Conservation (phyloP, 2,113 vertebrate genomes). For the Gobius niger region DNA sequence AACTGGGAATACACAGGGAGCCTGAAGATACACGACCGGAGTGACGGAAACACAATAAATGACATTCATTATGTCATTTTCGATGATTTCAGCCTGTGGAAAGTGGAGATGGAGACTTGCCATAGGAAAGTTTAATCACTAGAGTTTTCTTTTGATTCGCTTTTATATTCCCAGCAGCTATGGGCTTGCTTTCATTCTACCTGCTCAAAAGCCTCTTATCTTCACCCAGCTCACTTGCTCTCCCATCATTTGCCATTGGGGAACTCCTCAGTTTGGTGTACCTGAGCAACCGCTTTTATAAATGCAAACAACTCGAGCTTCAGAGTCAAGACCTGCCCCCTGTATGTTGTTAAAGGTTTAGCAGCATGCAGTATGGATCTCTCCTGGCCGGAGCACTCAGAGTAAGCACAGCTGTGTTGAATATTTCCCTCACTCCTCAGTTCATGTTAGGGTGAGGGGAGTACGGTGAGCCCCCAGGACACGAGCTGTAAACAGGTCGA, state of each 20-base stretch:
- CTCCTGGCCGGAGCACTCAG: slow-evolving; percentile 43
- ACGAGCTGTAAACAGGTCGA: slow-evolving; percentile 72
- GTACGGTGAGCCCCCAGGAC: slow-evolving; percentile 68
- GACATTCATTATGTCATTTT: slow-evolving; percentile 45
- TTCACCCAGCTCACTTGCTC: slow-evolving; percentile 50
- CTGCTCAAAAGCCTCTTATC: slow-evolving; percentile 55
- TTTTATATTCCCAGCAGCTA: slow-evolving; percentile 45
- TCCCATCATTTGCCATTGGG: slow-evolving; percentile 47
- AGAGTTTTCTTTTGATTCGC: slow-evolving; percentile 45
- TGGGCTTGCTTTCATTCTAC: slow-evolving; percentile 53
- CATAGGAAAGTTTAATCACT: slow-evolving; percentile 36
- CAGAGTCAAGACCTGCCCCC: slow-evolving; percentile 51
- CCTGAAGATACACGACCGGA: slow-evolving; percentile 32
- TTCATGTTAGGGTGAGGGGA: slow-evolving; percentile 76
- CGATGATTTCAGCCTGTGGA: slow-evolving; percentile 38
- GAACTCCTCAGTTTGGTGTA: slow-evolving; percentile 59
- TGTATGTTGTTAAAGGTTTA: slow-evolving; percentile 50
- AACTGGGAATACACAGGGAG: slow-evolving; percentile 32
- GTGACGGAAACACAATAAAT: slow-evolving; percentile 29
- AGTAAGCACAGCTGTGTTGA: slow-evolving; percentile 73
- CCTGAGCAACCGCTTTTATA: slow-evolving; percentile 68
- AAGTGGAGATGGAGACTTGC: slow-evolving; percentile 33
- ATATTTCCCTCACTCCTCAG: slow-evolving; percentile 78
- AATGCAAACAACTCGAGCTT: slow-evolving; percentile 66
- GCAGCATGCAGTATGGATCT: slow-evolving; percentile 30